Evolutionary conservation across 2,797 vertebrate species (phyloP).

Genomic region (Darevskia mixta): DNA sequence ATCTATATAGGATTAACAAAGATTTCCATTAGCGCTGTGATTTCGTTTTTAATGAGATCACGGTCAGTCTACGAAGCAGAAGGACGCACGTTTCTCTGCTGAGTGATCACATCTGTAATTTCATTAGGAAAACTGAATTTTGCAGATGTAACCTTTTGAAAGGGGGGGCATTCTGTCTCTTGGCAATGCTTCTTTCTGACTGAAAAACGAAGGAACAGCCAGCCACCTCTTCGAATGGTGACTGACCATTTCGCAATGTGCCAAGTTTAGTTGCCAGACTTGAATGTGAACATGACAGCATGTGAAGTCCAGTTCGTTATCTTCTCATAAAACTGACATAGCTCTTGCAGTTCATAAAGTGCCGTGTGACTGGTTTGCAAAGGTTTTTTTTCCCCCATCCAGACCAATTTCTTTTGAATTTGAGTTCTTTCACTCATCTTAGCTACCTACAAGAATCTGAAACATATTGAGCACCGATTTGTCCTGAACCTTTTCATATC

Average conservation of each 20-base stretch:
- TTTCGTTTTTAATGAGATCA: not conserved
- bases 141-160: not conserved
- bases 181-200: not conserved
- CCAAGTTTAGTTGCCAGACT: conserved; percentile 14
- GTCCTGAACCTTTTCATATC: no score
- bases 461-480: not conserved
- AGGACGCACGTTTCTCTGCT: not conserved
- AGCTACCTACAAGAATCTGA: not conserved
- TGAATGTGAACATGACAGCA: conserved; percentile 33
- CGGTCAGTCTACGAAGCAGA: not conserved
- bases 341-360: conserved; percentile 26
- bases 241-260: not conserved
- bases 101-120: conserved; percentile 1
- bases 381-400: not conserved
- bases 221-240: not conserved
- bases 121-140: conserved; percentile 3
- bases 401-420: conserved; percentile 23
- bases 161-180: not conserved
- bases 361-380: not conserved
- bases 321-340: conserved; percentile 25
- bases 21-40: not conserved
- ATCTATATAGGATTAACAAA: not conserved
- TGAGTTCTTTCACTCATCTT: not conserved
- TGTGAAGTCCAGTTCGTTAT: conserved; percentile 28
- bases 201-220: not conserved